Evolutionary conservation across 2,797 vertebrate species (phyloP), one percentile per base, ranked within the genome.

Genomic region (Gadopsis marmoratus): DNA sequence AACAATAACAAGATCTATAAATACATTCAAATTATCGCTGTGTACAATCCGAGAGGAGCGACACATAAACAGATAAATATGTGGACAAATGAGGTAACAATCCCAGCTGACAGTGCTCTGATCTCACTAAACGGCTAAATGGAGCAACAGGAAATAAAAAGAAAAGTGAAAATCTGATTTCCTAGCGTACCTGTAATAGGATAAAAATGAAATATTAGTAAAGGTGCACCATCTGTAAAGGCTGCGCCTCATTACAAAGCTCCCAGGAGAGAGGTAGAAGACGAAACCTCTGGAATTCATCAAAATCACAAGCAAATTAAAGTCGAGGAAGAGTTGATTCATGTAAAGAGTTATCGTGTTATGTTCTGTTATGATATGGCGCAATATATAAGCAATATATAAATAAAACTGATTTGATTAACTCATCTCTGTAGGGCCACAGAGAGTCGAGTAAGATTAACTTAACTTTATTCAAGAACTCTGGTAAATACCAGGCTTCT

Each of bases 141-240:
- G 35, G 58, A 73, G 54, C 70, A 21, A 23, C 80, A 76, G 88
- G 84, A 88, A 84, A 76, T 55, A 21, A 11, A 6, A 29, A 33
- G 53, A 66, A 60, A 68, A 75, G 56, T 75, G 60, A 70, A 87
- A 84, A 85, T 81, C 45, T 2, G 58, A 88, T 89, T 89, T 86
- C 71, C 82, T 61, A 3, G 71, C 47, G 3, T 66, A 37, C 41
- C 60, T 60, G 50, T 91, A 91, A 90, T 89, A 71, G 41, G 76
- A 91, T 88, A 54, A 90, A 75, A 72, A 77, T 88, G 85, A 91
- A 76, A 82, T 78, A 90, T 88, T 74, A 64, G 43, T 54, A 26
- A 69, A 60, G 58, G 26, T 59, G 54, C 26, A 4, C 1, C 47
- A 61, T 84, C 65, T 64, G 26, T 82, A 67, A 83, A 39, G 71